These are phyloP conservation scores for Nebria salina DNA, from an alignment of 2,888 invertebrate genomes.

Conservation along the genomic window DNA sequence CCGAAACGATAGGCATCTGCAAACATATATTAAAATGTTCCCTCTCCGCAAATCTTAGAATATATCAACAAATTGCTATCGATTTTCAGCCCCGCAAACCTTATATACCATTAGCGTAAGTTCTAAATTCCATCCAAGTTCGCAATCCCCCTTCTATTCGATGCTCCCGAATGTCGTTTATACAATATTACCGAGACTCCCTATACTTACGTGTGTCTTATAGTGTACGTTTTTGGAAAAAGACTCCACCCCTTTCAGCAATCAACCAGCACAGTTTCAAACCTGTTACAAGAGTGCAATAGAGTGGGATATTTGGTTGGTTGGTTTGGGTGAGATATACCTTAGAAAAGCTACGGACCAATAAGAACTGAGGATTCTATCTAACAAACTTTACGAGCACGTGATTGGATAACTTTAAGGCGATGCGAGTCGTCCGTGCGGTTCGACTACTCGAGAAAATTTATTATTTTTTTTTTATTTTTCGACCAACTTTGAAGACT, in stretches of 20 bases:
- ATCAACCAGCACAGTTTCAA: neutral
- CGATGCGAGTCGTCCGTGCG: constrained; percentile 19
- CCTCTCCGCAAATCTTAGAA: neutral
- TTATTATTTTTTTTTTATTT: neutral
- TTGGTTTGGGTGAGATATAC: constrained; percentile 24
- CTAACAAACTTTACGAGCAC: constrained; percentile 40
- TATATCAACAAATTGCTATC: neutral
- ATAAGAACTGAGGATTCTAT: constrained; percentile 44
- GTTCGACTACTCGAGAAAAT: neutral
- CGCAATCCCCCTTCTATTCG: neutral
- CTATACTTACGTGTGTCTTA: constrained; percentile 38
- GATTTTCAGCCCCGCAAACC: neutral
- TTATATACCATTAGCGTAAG: neutral
- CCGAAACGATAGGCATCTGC: no score
- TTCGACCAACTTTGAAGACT: no score
- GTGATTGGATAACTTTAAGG: constrained; percentile 41
- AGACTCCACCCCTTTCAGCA: constrained; percentile 32
- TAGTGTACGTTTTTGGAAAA: constrained; percentile 23
- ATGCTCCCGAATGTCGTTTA: neutral
- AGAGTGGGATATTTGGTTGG: neutral
- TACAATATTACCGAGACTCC: neutral
- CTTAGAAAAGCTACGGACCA: constrained; percentile 42
- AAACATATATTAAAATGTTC: neutral
- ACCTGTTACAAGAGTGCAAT: neutral
- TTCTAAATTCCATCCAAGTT: neutral